These are phyloP conservation scores for Proteles cristata DNA, from an alignment of 2,113 vertebrate species.

Conservation along the genomic window DNA sequence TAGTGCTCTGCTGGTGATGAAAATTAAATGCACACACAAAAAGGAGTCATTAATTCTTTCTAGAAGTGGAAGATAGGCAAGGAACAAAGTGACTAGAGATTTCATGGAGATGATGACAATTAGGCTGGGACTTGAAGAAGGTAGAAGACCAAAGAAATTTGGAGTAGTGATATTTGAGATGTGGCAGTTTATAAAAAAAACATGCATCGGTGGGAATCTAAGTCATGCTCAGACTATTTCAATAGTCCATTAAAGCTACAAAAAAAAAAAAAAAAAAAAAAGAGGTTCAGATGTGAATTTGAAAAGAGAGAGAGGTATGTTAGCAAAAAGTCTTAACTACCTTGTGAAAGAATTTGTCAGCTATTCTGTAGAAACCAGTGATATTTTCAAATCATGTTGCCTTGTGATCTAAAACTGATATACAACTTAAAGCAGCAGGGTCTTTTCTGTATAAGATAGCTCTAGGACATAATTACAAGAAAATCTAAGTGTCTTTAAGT, in stretches of 20 bases:
- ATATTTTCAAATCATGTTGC: not conserved
- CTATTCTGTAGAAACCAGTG: not conserved
- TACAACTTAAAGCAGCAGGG: not conserved
- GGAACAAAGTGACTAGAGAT: not conserved
- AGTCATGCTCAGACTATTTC: not conserved
- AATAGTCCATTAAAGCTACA: not conserved
- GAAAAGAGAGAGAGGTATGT: not conserved
- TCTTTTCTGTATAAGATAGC: not conserved
- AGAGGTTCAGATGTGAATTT: not conserved
- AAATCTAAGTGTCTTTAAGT: not conserved
- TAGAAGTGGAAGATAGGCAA: not conserved
- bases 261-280: not conserved
- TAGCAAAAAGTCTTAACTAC: not conserved
- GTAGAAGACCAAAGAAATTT: not conserved
- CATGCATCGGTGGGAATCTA: not conserved
- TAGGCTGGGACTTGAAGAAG: not conserved
- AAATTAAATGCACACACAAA: not conserved
- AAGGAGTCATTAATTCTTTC: not conserved
- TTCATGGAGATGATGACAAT: not conserved
- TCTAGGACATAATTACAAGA: not conserved
- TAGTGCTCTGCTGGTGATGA: not conserved
- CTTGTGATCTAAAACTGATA: not conserved
- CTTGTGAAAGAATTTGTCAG: not conserved
- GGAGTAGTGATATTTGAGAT: not conserved
- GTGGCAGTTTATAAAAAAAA: not conserved